phyloP scores from a whole-genome alignment of 2,888 invertebrate genomes.

The Microdon myrmicae region DNA sequence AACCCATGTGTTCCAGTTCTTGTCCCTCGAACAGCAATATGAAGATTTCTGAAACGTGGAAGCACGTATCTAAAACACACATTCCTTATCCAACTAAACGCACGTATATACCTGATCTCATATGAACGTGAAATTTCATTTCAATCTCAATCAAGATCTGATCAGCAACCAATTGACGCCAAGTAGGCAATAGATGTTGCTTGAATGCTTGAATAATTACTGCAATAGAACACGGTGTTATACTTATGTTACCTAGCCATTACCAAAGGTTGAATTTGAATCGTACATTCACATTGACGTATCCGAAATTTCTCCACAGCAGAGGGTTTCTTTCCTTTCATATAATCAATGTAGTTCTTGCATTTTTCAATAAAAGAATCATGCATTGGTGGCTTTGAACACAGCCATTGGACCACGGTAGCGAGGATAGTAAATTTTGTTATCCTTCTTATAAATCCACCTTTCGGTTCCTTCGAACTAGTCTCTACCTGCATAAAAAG shows the following conservation, averaged over 20 bases:
- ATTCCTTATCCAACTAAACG: neutral
- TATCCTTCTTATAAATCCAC: conserved; percentile 58
- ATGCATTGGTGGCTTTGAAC: conserved; percentile 56
- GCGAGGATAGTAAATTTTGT: conserved; percentile 62
- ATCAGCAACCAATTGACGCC: conserved; percentile 78
- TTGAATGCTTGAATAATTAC: conserved; percentile 60
- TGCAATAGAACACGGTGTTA: too few relatives aligned
- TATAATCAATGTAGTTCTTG: conserved; percentile 53
- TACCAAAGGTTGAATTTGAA: neutral
- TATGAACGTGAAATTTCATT: conserved; percentile 75
- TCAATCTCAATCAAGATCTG: conserved; percentile 76
- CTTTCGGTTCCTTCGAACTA: conserved; percentile 1
- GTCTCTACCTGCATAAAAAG: conserved; percentile 1
- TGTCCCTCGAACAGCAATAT: conserved; percentile 78
- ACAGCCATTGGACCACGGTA: conserved; percentile 64
- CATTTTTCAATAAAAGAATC: conserved; percentile 59
- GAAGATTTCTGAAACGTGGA: conserved; percentile 69
- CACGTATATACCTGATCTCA: conserved; percentile 58
- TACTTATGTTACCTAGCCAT: neutral
- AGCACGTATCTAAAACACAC: neutral
- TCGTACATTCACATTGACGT: conserved; percentile 63
- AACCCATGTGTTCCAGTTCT: conserved; percentile 78
- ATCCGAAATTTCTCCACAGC: conserved; percentile 57
- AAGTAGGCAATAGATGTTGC: conserved; percentile 68
- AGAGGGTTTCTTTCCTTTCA: conserved; percentile 54